phyloP scores from a whole-genome alignment of 2,797 vertebrate species.

The Phalanger gymnotis region DNA sequence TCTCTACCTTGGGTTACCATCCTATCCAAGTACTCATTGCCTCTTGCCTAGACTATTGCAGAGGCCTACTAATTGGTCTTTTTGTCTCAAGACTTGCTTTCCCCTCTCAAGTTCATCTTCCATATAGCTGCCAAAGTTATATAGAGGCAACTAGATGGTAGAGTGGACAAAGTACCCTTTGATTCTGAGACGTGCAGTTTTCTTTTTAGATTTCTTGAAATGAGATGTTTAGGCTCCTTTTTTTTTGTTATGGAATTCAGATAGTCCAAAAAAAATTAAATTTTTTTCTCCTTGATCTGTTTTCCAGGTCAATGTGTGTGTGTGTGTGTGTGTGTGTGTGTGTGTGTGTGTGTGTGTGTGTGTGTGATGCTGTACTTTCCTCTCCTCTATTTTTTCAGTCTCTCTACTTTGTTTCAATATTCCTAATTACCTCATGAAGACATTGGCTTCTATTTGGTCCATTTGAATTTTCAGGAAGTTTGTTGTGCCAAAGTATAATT shows the following conservation, averaged over 20 bases:
- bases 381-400: not conserved
- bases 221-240: not conserved
- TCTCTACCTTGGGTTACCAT: not conserved
- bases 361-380: not conserved
- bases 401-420: not conserved
- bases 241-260: not conserved
- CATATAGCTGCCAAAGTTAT: not conserved
- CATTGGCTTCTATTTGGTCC: not conserved
- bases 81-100: not conserved
- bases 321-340: no score
- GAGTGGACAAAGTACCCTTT: not conserved
- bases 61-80: not conserved
- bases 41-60: not conserved
- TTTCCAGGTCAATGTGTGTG: not conserved
- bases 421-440: not conserved
- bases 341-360: no score
- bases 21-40: not conserved
- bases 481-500: not conserved
- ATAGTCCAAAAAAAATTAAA: not conserved
- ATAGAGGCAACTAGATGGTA: not conserved
- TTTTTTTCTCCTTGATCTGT: not conserved
- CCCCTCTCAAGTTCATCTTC: not conserved
- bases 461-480: not conserved
- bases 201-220: not conserved
- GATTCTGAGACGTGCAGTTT: not conserved